Evolutionary conservation across 1,140 invertebrate species (phyloP), one percentile per base, ranked within the genome.

Genomic region (Lerema accius): DNA sequence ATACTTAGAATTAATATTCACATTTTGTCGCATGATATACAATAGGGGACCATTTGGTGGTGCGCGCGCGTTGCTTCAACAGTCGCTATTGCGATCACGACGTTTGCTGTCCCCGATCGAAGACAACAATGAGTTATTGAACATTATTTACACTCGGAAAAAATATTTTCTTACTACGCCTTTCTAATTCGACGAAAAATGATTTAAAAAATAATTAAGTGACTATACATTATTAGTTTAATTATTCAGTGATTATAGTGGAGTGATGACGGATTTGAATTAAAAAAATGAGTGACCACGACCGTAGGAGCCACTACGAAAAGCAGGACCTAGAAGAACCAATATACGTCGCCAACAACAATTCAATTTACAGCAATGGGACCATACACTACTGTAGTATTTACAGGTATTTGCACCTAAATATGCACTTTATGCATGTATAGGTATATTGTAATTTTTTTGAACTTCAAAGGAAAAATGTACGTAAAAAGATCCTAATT

Each of bases 311-410:
- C 51, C 74, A 80, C 65, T 81, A 82, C 32, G 83, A 85, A 39
- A 78, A 61, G 40, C 73, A 84, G n/a, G 84, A 87, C 35, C 40
- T 64, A 9, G 84, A 76, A 42, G 87, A 89, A 48, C 65, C 76
- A 7, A 60, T 85, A 60, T 90, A 89, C 63, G 75, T 73, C 6
- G 71, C 84, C 4, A 89, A 90, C 60, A 91, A 91, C 59, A 86
- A 90, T 63, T 91, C 90, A 4, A 79, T 91, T 66, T 91, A 91
- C 67, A 91, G 90, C 64, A 89, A 84, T 67, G 85, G 85, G 53
- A 88, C 85, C n/a, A 72, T 82, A 32, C 84, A 86, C 65, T 91
- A 91, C 68, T 90, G 85, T 77, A 91, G 90, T 62, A 91, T 91
- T 63, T 91, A 91, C 86, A 91, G 90, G 90, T 91, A 79, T 35